A percentile compares a stretch with the other conserved stretches of the same genome.
Conservation (phyloP, 2,113 vertebrate species). For the Thunnus thynnus region DNA sequence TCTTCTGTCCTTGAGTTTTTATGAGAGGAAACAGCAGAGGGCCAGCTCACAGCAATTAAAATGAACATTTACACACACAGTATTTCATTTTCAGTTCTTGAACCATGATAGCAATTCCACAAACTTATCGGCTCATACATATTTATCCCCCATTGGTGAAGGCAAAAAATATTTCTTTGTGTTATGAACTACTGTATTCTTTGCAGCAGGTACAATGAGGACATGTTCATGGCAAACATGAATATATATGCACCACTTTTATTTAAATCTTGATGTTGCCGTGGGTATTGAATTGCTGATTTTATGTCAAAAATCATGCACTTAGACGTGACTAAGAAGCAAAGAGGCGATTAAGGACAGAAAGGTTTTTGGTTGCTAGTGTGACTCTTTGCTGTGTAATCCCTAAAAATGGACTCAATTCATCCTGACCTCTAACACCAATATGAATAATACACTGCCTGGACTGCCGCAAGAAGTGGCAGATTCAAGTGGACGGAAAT, state of each 20-base stretch:
- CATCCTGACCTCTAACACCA: constrained; percentile 4
- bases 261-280: constrained; percentile 10
- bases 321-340: constrained; percentile 3
- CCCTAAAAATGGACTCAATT: constrained; percentile 47
- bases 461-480: neutral
- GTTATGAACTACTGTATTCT: neutral
- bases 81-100: neutral
- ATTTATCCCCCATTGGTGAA: neutral
- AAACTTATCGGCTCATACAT: constrained; percentile 2
- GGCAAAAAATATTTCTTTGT: neutral
- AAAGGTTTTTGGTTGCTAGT: constrained; percentile 20
- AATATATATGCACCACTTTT: constrained; percentile 6
- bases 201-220: neutral
- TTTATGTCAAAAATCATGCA: neutral
- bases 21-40: neutral
- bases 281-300: neutral
- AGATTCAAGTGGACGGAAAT: constrained; percentile 15
- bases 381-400: constrained; percentile 44
- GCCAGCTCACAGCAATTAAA: neutral
- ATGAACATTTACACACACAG: constrained; percentile 15
- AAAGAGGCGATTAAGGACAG: constrained; percentile 27
- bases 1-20: constrained; percentile 16
- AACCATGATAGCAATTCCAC: neutral
- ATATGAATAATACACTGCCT: constrained; percentile 12
- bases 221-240: neutral